phyloP scores from a whole-genome alignment of 2,113 vertebrate genomes.

The Picathartes gymnocephalus region DNA sequence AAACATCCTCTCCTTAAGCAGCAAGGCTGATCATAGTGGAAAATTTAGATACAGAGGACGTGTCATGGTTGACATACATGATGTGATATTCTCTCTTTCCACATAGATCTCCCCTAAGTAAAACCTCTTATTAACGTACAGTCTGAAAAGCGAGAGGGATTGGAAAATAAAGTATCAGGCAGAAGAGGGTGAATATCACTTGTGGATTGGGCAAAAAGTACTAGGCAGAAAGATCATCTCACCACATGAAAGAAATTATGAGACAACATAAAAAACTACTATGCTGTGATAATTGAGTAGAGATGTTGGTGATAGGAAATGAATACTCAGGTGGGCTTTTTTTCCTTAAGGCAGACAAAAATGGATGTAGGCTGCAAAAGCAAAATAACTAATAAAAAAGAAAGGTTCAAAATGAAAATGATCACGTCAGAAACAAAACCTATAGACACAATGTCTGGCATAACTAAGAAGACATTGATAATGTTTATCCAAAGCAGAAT shows the following conservation, averaged over 20 bases:
- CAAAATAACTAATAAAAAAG: neutral
- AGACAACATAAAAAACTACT: neutral
- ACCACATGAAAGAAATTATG: neutral
- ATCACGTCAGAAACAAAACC: neutral
- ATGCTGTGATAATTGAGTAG: neutral
- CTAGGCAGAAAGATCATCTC: neutral
- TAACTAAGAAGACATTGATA: neutral
- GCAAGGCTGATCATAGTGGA: neutral
- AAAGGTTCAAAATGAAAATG: neutral
- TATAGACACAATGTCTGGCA: neutral
- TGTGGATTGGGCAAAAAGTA: neutral
- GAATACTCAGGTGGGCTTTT: neutral
- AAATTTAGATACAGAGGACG: neutral
- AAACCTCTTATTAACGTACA: neutral
- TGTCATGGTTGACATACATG: rapidly evolving
- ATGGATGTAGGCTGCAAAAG: neutral
- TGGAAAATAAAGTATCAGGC: neutral
- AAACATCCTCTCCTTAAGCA: neutral
- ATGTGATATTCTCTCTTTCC: neutral
- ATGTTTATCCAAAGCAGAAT: neutral
- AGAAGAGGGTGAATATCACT: neutral
- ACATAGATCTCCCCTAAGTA: neutral
- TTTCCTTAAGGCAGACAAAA: neutral
- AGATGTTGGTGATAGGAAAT: neutral
- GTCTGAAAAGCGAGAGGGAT: neutral